Base-by-base conservation (phyloP, 2,888 invertebrate species). In the Cryptus viduatorius region DNA sequence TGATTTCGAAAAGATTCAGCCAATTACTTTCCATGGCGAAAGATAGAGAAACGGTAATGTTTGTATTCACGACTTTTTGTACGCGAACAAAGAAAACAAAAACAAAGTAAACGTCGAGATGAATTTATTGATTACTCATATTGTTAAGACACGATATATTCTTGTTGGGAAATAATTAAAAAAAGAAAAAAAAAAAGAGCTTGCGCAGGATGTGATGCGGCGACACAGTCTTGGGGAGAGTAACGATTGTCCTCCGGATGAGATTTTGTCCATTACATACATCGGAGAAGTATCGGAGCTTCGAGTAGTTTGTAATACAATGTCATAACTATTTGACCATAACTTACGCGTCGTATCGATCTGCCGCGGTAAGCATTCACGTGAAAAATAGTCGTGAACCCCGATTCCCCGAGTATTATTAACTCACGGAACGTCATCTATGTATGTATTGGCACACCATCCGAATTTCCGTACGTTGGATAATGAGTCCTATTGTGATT, bases 61-160 rank as follows among this genome's bases (percentile, higher is more conserved):
- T 82, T 82, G 82, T 84, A 82, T 79, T 76, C 59, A 79, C 82
- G 82, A 84, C 71, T 84, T 84, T 84, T 84, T 84, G 79, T 84
- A 84, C 82, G 76, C 79, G 79, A 79, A 59, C 68, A 64, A 46
- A 71, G 56, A 42, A 56, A 42, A 72, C 37, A 29, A 67, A 75
- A 65, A 65, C 71, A 72, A 59, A 14, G 64, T 76, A 71, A 84
- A 69, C 69, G 68, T 77, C 81, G 69, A 78, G 73, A 75, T 71
- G 81, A 82, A 84, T 82, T 75, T 82, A 84, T 84, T 75, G 75
- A 82, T 84, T 71, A 79, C 79, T 72, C 82, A 67, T 82, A 79
- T 56, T 82, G 84, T 84, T 79, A 84, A 79, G 82, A 79, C 69
- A 79, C 61, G 68, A 64, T 84, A 82, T 84, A 84, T 82, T 84